Evolutionary conservation across 2,113 vertebrate species (phyloP).

Genomic region (Periophthalmodon schlosseri): DNA sequence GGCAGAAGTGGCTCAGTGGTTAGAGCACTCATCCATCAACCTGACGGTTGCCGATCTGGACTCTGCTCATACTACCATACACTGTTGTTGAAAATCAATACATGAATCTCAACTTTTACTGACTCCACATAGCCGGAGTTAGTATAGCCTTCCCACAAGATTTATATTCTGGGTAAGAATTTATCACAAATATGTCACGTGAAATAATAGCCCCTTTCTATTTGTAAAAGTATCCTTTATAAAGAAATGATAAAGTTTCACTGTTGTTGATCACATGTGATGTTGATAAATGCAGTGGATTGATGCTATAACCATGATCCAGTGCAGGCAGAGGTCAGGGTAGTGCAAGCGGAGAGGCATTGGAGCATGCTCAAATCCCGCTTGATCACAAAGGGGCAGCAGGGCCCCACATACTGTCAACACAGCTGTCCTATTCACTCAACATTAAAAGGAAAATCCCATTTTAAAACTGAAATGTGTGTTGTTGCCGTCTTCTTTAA

Average conservation of each 20-base stretch:
- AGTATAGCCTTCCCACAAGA: neutral
- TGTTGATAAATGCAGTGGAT: conserved; percentile 34
- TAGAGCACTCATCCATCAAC: neutral
- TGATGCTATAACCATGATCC: conserved; percentile 55
- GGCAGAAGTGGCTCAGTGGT: no score
- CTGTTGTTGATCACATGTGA: neutral
- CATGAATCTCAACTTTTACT: no score
- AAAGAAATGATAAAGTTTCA: neutral
- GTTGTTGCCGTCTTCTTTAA: conserved; percentile 31
- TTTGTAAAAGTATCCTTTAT: neutral
- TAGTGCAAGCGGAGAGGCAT: conserved; percentile 71
- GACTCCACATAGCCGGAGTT: no score
- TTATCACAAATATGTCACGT: neutral
- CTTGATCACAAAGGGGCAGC: conserved; percentile 77
- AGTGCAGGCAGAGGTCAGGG: conserved; percentile 73
- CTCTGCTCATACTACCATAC: neutral
- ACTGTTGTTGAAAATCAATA: no score
- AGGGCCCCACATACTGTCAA: conserved; percentile 78
- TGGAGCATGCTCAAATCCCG: conserved; percentile 71
- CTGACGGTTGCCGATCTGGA: neutral
- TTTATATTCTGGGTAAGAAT: neutral
- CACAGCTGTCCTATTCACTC: conserved; percentile 77
- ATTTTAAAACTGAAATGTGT: conserved; percentile 41
- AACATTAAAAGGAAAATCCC: conserved; percentile 56
- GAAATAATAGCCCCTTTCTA: neutral